These are phyloP conservation scores for Ataeniobius toweri DNA, from an alignment of 2,797 vertebrate species.

Conservation along the genomic window DNA sequence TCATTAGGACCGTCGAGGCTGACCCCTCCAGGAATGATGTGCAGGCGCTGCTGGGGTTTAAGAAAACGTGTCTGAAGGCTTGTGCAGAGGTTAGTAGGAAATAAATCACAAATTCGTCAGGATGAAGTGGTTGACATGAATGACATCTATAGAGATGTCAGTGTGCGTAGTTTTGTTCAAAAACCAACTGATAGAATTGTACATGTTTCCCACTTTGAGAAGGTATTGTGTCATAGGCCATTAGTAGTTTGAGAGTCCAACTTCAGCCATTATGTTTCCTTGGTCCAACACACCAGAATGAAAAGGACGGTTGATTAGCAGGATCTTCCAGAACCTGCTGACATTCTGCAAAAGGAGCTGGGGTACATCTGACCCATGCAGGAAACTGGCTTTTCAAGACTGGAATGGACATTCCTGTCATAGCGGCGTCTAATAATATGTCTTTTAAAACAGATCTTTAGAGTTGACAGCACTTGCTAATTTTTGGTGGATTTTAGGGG, in stretches of 20 bases:
- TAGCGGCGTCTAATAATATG: too few species aligned
- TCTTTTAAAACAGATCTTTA: background rate
- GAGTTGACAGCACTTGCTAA: background rate
- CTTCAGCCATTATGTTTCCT: background rate
- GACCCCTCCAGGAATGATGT: slow-evolving; percentile 84
- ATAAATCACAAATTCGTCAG: background rate
- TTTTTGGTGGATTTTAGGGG: background rate
- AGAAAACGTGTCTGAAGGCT: slow-evolving; percentile 97
- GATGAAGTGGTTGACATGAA: background rate
- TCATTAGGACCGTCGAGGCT: slow-evolving; percentile 80
- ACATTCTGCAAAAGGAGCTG: too few species aligned
- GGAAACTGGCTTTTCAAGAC: too few species aligned
- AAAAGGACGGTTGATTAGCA: background rate
- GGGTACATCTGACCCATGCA: too few species aligned
- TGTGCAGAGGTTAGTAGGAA: slow-evolving; percentile 91
- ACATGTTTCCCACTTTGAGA: background rate
- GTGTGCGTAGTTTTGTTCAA: background rate
- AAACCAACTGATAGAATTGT: background rate
- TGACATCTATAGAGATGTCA: background rate
- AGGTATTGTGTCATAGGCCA: background rate
- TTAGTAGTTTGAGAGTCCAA: background rate
- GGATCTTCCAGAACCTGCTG: background rate
- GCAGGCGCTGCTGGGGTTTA: slow-evolving; percentile 91
- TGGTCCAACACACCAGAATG: background rate
- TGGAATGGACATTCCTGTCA: too few species aligned